These are phyloP conservation scores for Oscheius onirici DNA, from an alignment of 2,888 invertebrate species.

Conservation along the genomic window DNA sequence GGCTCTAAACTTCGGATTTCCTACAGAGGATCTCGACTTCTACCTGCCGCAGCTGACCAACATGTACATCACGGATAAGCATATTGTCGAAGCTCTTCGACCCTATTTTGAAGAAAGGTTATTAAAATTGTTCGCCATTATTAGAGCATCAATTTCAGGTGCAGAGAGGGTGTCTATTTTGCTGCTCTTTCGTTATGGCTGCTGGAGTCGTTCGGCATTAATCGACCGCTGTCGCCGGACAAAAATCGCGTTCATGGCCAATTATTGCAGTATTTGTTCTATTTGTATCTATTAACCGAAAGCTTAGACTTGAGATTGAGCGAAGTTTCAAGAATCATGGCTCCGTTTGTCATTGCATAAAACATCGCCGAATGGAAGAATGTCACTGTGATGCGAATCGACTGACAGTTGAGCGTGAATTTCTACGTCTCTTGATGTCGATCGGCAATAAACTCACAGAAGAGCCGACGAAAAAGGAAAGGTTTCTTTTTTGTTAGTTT, in stretches of 20 bases:
- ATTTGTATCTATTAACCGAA: too few relatives aligned
- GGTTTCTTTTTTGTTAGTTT: constrained; percentile 72
- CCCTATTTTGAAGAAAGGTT: constrained; percentile 85
- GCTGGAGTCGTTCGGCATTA: constrained; percentile 89
- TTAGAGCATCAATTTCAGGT: constrained; percentile 76
- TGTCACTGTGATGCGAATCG: constrained; percentile 21
- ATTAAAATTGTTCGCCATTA: too few relatives aligned
- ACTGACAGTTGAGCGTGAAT: constrained; percentile 81
- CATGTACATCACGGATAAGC: constrained; percentile 97
- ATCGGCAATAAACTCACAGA: constrained; percentile 86
- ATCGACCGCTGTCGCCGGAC: constrained; percentile 73
- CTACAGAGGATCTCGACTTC: constrained; percentile 90
- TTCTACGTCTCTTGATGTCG: constrained; percentile 85
- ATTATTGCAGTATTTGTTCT: too few relatives aligned
- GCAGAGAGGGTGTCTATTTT: constrained; percentile 93
- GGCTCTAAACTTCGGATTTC: constrained; percentile 96
- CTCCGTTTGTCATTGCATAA: too few relatives aligned
- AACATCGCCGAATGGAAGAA: too few relatives aligned
- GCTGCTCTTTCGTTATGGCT: constrained; percentile 95
- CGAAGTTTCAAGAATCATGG: too few relatives aligned
- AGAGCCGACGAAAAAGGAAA: constrained; percentile 89
- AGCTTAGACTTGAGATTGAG: too few relatives aligned
- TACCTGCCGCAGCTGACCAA: constrained; percentile 96
- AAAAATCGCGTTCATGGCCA: constrained; percentile 35
- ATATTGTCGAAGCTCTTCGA: constrained; percentile 91